Evolutionary conservation across 1,140 invertebrate genomes (phyloP), one percentile per base, ranked within the genome.

Genomic region (Drosophila truncata): DNA sequence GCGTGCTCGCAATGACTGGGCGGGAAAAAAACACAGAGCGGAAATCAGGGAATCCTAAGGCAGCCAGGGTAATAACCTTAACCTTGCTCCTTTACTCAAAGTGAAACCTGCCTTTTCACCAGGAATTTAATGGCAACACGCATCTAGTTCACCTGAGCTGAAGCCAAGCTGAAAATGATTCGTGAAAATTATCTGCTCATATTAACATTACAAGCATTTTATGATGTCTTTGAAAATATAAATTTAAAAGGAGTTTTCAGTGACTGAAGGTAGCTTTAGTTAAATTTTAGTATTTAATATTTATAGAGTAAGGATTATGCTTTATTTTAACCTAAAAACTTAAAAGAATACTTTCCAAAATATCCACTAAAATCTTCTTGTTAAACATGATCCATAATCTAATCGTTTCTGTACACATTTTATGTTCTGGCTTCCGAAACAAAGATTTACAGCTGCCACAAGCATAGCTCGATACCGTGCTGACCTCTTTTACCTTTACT

Each of bases 371-470:
- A 70, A 27, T 9, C 8, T 23, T 14, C 27, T 8, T 3, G 13
- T 39, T 18, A 29, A 23, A 18, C 65, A 39, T 49, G 25, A 20
- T 41, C 55, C 65, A 80, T 84, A 84, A 66, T 55, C 47, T 39
- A 35, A n/a, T 39, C 27, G 33, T 62, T 62, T 60, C 37, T 25
- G 25, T 23, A 6, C 10, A 16, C 25, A 23, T 57, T 75, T 52
- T 42, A 60, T 52, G 49, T 71, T 69, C 60, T 63, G 63, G 57
- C 60, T 11, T 0, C 52, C 62, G 55, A 16, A 67, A 67, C 82
- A 73, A 87, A 82, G 60, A 86, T 79, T 80, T 86, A 74, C 73
- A 57, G 76, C 71, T 76, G 66, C 49, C 60, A 18, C 59, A 87
- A 82, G 87, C 70, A 65, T 41, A 67, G 41, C 52, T 73, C 70